These are phyloP conservation scores for Peromyscus polionotus DNA, from an alignment of 2,113 vertebrate species.

Conservation along the genomic window DNA sequence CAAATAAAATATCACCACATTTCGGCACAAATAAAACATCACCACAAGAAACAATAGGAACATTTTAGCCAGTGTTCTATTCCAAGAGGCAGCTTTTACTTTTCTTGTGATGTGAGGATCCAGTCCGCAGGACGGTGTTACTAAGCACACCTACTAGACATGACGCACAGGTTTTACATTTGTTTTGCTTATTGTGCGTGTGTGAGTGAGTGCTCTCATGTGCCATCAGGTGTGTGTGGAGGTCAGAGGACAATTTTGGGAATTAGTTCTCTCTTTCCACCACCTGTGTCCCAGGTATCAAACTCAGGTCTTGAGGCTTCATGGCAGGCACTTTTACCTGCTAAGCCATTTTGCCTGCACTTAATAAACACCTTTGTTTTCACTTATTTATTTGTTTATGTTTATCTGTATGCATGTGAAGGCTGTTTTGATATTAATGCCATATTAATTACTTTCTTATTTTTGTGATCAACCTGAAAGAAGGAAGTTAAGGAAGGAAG, in stretches of 20 bases:
- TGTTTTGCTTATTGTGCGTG: not conserved
- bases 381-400: not conserved
- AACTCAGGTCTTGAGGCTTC: not conserved
- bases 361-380: not conserved
- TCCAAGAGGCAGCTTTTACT: not conserved
- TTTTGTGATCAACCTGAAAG: not conserved
- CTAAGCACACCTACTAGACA: not conserved
- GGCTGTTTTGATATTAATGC: not conserved
- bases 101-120: not conserved
- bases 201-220: no score
- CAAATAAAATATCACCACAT: no score
- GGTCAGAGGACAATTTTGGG: not conserved
- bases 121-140: not conserved
- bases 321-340: not conserved
- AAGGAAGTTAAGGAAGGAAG: not conserved
- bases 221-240: not conserved
- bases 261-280: not conserved
- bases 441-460: not conserved
- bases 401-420: not conserved
- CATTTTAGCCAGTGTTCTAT: not conserved
- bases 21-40: no score
- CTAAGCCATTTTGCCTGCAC: not conserved
- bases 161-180: not conserved
- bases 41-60: not conserved
- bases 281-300: not conserved